Percentiles rank a stretch among this genome's conserved stretches.
phyloP scores from a whole-genome alignment of 2,888 invertebrate species.

The Folsomia candida region DNA sequence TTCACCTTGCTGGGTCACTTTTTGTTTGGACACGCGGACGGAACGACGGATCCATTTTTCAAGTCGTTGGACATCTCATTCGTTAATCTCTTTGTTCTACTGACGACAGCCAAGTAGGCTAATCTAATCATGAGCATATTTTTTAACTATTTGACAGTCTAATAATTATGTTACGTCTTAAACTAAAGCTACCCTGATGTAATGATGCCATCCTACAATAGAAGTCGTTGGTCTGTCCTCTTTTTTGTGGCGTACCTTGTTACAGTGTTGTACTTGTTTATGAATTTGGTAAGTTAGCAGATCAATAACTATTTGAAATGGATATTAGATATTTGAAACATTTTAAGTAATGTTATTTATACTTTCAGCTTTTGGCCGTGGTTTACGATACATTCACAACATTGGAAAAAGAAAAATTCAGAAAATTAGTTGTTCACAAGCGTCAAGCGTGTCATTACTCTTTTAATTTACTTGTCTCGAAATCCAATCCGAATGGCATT shows the following conservation, averaged over 20 bases:
- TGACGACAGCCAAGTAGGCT: conserved; percentile 87
- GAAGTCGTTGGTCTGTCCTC: conserved; percentile 75
- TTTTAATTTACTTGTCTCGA: conserved; percentile 75
- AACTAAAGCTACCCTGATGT: conserved; percentile 79
- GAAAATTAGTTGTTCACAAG: conserved; percentile 76
- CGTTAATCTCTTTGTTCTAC: conserved; percentile 80
- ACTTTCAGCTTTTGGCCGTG: conserved; percentile 75
- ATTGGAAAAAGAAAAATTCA: conserved; percentile 80
- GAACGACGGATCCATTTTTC: conserved; percentile 69
- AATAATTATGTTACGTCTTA: no score
- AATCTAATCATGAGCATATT: no score
- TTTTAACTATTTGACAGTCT: conserved; percentile 11
- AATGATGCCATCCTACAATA: conserved; percentile 86
- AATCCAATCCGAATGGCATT: conserved; percentile 66
- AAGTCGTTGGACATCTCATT: conserved; percentile 75
- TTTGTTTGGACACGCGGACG: conserved; percentile 69
- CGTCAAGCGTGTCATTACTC: conserved; percentile 77
- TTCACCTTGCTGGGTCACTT: conserved; percentile 80
- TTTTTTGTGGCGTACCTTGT: conserved; percentile 84
- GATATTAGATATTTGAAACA: no score
- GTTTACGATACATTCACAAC: conserved; percentile 86
- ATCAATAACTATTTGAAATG: neutral
- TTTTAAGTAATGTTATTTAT: neutral
- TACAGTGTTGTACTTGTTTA: conserved; percentile 78
- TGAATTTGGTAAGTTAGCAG: conserved; percentile 83